Percentiles rank a stretch among this genome's conserved stretches.
Evolutionary conservation across 2,113 vertebrate genomes (phyloP).

Genomic region (Enhydra lutris): DNA sequence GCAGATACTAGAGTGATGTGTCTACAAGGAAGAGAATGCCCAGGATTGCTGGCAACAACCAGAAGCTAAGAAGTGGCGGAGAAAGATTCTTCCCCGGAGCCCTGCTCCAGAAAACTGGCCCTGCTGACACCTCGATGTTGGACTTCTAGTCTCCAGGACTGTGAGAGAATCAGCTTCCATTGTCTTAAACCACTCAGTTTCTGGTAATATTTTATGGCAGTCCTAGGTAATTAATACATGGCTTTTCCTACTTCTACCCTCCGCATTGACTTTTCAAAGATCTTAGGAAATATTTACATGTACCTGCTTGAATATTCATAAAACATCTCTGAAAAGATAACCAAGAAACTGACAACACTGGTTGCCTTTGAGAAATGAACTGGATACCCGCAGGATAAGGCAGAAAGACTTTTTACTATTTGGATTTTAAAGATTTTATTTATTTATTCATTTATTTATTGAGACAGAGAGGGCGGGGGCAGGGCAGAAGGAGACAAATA

Average conservation of each 20-base stretch:
- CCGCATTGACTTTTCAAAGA: background rate
- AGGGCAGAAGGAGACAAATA: background rate
- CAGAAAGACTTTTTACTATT: background rate
- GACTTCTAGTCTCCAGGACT: background rate
- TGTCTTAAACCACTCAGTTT: background rate
- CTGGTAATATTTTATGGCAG: background rate
- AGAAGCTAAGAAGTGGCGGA: background rate
- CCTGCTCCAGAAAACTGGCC: background rate
- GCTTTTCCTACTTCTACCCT: background rate
- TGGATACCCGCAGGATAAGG: background rate
- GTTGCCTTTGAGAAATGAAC: slow-evolving; percentile 23
- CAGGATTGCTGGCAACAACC: background rate
- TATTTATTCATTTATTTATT: background rate
- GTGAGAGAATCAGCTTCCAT: background rate
- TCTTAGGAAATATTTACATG: slow-evolving; percentile 44
- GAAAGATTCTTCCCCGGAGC: background rate
- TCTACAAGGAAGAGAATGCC: background rate
- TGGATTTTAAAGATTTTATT: background rate
- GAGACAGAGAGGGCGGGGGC: background rate
- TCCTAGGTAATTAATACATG: background rate
- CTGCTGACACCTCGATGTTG: background rate
- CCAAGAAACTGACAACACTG: background rate
- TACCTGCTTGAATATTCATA: slow-evolving; percentile 39
- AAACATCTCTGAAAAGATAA: slow-evolving; percentile 29
- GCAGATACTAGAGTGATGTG: background rate